Conservation (phyloP, 1,140 invertebrate species). For the Apocrypta bakeri region DNA sequence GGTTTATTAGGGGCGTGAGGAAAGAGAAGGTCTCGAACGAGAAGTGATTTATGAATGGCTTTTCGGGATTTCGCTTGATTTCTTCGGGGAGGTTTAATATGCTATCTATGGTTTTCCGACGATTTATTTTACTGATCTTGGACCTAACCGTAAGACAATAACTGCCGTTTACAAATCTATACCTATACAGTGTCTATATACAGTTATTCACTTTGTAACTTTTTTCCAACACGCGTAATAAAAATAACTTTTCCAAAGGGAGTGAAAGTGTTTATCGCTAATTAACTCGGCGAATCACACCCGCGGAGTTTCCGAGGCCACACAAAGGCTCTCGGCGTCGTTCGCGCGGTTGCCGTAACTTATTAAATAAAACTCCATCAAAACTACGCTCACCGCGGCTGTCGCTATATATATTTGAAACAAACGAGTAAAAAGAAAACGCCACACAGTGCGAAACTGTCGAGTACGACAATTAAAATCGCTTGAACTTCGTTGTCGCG, state of each 20-base stretch:
- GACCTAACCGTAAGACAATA: too few species aligned
- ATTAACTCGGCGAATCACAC: constrained; percentile 12
- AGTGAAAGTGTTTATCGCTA: constrained; percentile 13
- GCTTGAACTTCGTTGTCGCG: constrained; percentile 23
- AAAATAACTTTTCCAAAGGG: background rate
- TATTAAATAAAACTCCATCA: constrained; percentile 41
- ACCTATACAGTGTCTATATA: too few species aligned
- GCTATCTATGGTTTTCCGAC: background rate
- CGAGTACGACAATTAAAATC: constrained; percentile 31
- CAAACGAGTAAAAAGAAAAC: constrained; percentile 7
- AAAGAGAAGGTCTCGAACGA: background rate
- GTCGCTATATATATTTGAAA: background rate
- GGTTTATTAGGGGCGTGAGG: background rate
- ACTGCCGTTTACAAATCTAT: too few species aligned
- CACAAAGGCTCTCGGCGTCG: background rate
- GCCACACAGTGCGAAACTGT: too few species aligned
- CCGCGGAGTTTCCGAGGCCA: background rate
- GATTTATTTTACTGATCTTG: background rate
- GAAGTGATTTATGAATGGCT: background rate
- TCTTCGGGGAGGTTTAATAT: background rate
- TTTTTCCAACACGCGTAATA: too few species aligned
- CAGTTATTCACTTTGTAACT: too few species aligned
- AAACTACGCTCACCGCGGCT: background rate
- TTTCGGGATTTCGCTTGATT: background rate
- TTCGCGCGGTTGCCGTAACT: background rate